phyloP scores from a whole-genome alignment of 2,888 invertebrate species.

The Drosophila quasianomalipes region DNA sequence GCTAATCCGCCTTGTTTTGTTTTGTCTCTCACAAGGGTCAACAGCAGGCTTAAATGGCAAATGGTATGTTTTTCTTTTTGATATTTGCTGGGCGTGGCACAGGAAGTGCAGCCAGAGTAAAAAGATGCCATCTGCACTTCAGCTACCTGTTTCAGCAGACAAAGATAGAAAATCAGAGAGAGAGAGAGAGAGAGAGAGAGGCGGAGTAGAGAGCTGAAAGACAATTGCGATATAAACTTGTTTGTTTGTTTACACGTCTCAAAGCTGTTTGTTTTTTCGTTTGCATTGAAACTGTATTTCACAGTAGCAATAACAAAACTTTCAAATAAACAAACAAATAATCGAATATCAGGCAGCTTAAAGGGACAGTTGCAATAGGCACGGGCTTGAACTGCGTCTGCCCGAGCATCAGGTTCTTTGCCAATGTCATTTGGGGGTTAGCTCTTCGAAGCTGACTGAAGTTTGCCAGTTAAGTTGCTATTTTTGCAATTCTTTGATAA shows the following conservation, averaged over 20 bases:
- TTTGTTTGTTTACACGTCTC: conserved; percentile 62
- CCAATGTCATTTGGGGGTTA: conserved; percentile 47
- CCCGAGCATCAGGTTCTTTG: conserved; percentile 22
- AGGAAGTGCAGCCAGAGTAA: conserved; percentile 63
- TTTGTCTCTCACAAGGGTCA: conserved; percentile 48
- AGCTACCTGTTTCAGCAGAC: conserved; percentile 56
- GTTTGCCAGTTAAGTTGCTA: background rate
- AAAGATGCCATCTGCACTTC: conserved; percentile 45
- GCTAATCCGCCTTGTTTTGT: conserved; percentile 61
- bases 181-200: background rate
- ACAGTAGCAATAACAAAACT: conserved; percentile 55
- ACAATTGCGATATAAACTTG: conserved; percentile 60
- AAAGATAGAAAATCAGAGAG: conserved; percentile 2
- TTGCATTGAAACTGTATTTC: conserved; percentile 24
- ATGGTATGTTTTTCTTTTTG: conserved; percentile 32
- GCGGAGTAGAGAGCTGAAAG: background rate
- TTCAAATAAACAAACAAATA: conserved; percentile 45
- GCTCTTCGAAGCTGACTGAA: background rate
- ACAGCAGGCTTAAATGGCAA: conserved; percentile 64
- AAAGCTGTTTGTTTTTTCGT: conserved; percentile 28
- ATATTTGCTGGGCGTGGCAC: conserved; percentile 75
- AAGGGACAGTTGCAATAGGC: conserved; percentile 15
- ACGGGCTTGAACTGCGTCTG: conserved; percentile 35
- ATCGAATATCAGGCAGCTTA: background rate
- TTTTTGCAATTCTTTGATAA: background rate